These are phyloP conservation scores for Steromphala cineraria DNA, from an alignment of 2,888 invertebrate species.

Conservation along the genomic window DNA sequence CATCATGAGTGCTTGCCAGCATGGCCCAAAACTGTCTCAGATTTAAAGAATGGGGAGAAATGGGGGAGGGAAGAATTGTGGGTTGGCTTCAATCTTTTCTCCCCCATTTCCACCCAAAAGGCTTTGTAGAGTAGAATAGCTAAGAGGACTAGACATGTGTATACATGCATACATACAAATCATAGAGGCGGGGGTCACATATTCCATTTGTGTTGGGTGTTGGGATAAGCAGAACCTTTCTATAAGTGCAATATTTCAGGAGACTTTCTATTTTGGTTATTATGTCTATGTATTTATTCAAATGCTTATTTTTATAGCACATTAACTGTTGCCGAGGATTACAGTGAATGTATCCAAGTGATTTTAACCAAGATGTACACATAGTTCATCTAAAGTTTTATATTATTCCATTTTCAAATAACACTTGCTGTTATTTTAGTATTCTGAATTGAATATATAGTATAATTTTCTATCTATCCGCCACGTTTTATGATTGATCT, in stretches of 20 bases:
- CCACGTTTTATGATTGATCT: background rate
- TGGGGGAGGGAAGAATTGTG: background rate
- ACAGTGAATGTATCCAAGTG: slow-evolving; percentile 23
- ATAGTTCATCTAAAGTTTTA: slow-evolving; percentile 1
- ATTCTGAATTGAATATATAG: slow-evolving; percentile 28
- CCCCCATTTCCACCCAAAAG: background rate
- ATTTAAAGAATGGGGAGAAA: background rate
- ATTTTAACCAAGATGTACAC: slow-evolving; percentile 23
- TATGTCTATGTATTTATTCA: slow-evolving; percentile 26
- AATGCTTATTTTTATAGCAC: slow-evolving; percentile 30
- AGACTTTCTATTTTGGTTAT: slow-evolving; percentile 30
- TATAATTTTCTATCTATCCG: slow-evolving; percentile 18
- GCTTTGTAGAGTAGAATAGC: background rate
- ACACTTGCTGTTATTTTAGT: slow-evolving; percentile 35
- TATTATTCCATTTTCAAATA: slow-evolving; percentile 24
- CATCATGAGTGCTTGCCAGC: slow-evolving; percentile 15
- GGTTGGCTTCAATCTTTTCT: background rate
- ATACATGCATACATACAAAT: background rate
- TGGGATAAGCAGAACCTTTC: slow-evolving; percentile 27
- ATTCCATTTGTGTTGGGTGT: slow-evolving; percentile 25
- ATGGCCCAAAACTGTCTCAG: slow-evolving; percentile 15
- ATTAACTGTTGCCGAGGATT: slow-evolving; percentile 13
- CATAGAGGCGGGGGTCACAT: slow-evolving; percentile 9
- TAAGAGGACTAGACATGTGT: background rate
- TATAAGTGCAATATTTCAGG: slow-evolving; percentile 33